Evolutionary conservation across 2,797 vertebrate genomes (phyloP), one percentile per base, ranked within the genome.

Genomic region (Platalea minor): DNA sequence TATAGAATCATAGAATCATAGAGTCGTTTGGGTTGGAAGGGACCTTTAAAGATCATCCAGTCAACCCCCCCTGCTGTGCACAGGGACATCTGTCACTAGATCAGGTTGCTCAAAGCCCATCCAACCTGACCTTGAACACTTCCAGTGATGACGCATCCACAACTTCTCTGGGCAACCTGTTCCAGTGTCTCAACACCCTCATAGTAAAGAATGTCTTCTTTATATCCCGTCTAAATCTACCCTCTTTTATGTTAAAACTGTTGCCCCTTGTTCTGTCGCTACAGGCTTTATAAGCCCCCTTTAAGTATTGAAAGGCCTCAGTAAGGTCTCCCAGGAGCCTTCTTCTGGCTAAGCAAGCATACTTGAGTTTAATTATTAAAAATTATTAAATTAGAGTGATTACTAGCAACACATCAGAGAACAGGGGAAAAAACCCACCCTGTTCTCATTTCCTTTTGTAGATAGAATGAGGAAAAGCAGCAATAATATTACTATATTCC

Each of bases 371-470:
- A 69, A 67, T 59, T 63, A 65, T 43, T 83, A 72, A 88, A 79
- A 89, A 85, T 18, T 33, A 85, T 59, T 82, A 65, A 76, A 48
- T 48, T 56, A 82, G 15, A 91, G 33, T 1, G 6, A 51, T 35
- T 74, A 14, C 50, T 87, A 79, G 15, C 7, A 89, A 82, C 23
- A 65, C 10, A 56, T 31, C 10, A 67, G 59, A 79, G 39, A 64
- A 78, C 0, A 0, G 12, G 18, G 19, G 3, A 3, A 26, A 3
- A 51, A 10, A 59, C 72, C 46, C 39, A 70, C 14, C 4, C 17
- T 46, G 28, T 59, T 24, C 19, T 77, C 25, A 8, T 37, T 74
- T 83, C 5, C 7, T 82, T 91, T 80, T 45, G 5, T 7, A 74
- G 23, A 21, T 20, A 67, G 46, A 81, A 54, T 17, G 14, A 79